These are phyloP conservation scores for Margaritifera margaritifera DNA, from an alignment of 2,888 invertebrate genomes.

Conservation along the genomic window DNA sequence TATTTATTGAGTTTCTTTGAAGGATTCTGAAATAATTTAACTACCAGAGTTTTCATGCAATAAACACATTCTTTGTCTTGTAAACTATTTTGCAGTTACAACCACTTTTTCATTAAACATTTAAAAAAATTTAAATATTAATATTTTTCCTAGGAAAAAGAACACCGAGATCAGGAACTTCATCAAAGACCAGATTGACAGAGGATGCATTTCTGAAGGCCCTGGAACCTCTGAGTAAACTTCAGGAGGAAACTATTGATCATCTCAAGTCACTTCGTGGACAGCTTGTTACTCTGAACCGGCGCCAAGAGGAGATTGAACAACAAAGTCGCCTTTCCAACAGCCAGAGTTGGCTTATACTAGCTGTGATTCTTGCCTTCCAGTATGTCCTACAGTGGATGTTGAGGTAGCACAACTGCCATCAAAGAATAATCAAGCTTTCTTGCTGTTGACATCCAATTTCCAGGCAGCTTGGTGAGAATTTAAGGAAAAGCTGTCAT, in stretches of 20 bases:
- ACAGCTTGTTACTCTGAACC: constrained; percentile 40
- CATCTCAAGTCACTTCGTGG: constrained; percentile 45
- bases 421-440: no score
- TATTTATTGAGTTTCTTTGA: no score
- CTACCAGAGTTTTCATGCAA: no score
- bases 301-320: constrained; percentile 17
- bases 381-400: constrained; percentile 59
- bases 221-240: constrained; percentile 39
- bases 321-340: constrained; percentile 17
- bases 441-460: no score
- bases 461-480: no score
- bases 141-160: constrained; percentile 34
- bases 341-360: constrained; percentile 46
- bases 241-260: constrained; percentile 53
- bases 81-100: no score
- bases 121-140: no score
- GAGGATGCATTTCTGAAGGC: constrained; percentile 40
- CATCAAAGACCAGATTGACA: constrained; percentile 27
- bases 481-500: no score
- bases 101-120: no score
- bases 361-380: constrained; percentile 48
- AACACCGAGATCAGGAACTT: constrained; percentile 37
- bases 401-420: constrained; percentile 26
- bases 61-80: no score
- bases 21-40: no score